Evolutionary conservation across 53 echinoderm and acorn worm species (phyloP).

Genomic region (Crossaster papposus): DNA sequence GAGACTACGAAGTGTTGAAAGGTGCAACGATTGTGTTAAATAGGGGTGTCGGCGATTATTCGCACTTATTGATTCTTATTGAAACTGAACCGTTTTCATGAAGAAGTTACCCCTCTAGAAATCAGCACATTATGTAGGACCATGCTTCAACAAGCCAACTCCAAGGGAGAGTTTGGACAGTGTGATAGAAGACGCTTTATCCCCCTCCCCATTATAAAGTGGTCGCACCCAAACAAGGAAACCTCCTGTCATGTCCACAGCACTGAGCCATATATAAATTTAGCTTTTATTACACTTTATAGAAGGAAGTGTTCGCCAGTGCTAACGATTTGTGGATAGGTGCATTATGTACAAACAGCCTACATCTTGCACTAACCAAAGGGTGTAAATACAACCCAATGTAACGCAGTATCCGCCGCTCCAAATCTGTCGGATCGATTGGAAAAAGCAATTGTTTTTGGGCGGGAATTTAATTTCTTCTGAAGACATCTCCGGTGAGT

Average conservation of each 20-base stretch:
- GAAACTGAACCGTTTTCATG: background rate
- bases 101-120: background rate
- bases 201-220: background rate
- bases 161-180: background rate
- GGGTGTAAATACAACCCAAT: background rate
- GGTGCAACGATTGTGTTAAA: background rate
- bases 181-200: background rate
- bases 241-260: background rate
- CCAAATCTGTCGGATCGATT: background rate
- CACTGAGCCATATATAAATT: background rate
- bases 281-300: background rate
- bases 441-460: background rate
- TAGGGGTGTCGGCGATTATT: background rate
- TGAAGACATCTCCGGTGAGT: background rate
- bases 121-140: background rate
- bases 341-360: background rate
- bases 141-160: no score
- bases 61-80: no score
- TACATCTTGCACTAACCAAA: background rate
- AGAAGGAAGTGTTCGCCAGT: constrained; percentile 46
- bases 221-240: constrained; percentile 60
- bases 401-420: background rate
- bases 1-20: constrained; percentile 44
- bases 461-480: background rate
- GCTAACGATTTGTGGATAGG: background rate